phyloP scores from a whole-genome alignment of 2,888 invertebrate species.

The Bursaphelenchus okinawaensis region DNA sequence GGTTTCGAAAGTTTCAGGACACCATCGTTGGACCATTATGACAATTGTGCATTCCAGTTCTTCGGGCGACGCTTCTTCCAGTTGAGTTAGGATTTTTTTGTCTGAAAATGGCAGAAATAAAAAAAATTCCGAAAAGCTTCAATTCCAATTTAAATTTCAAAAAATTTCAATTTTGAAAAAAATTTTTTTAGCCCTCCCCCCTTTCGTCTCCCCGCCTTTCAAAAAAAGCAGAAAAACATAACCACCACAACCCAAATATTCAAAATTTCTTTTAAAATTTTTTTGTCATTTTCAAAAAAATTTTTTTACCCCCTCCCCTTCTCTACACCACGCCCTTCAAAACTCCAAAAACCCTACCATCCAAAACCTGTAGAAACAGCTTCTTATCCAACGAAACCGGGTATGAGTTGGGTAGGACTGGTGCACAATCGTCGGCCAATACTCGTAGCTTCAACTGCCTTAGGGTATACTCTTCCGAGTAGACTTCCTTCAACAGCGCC shows the following conservation, averaged over 20 bases:
- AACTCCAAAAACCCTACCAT: neutral
- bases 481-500: conserved; percentile 34
- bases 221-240: neutral
- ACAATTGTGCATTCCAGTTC: neutral
- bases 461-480: conserved; percentile 26
- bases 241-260: no score
- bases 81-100: neutral
- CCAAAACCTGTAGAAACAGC: neutral
- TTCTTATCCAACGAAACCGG: neutral
- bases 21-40: conserved; percentile 25
- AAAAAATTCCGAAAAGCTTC: no score
- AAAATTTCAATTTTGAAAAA: no score
- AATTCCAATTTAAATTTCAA: no score
- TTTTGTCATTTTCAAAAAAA: no score
- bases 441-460: conserved; percentile 38
- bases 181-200: no score
- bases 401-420: conserved; percentile 5
- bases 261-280: no score
- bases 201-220: no score
- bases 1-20: conserved; percentile 22
- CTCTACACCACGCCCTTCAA: no score
- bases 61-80: neutral
- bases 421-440: conserved; percentile 13
- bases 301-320: no score
- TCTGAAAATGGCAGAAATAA: neutral